These are phyloP conservation scores for Tenthredo scrophulariae DNA, from an alignment of 2,888 invertebrate species.

Conservation along the genomic window DNA sequence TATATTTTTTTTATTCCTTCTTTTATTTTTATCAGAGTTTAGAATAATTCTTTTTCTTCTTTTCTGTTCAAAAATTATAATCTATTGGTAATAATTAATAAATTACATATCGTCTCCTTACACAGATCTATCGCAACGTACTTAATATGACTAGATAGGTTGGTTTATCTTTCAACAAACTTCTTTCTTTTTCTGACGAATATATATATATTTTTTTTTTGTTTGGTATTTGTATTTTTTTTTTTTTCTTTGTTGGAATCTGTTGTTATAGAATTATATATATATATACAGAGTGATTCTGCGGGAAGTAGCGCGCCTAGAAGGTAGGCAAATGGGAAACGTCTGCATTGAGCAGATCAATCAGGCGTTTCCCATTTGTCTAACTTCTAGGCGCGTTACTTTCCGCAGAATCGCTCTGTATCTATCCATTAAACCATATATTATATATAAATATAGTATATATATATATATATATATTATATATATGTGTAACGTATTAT, in stretches of 20 bases:
- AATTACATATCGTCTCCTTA: conserved; percentile 11
- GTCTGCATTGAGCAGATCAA: too few species aligned
- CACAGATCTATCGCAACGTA: conserved; percentile 25
- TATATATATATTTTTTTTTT: too few species aligned
- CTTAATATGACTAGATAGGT: conserved; percentile 41
- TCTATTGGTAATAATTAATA: background rate
- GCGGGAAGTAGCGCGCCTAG: too few species aligned
- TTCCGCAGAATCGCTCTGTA: too few species aligned
- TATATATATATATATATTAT: too few species aligned
- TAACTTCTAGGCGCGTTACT: too few species aligned
- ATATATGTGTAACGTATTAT: background rate
- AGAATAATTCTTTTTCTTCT: background rate
- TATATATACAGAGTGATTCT: too few species aligned
- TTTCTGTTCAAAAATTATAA: background rate
- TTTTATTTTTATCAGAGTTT: background rate
- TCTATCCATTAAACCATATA: too few species aligned
- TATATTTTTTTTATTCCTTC: background rate
- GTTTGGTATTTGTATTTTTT: background rate
- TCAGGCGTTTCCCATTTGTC: too few species aligned
- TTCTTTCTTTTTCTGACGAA: too few species aligned
- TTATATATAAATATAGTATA: too few species aligned
- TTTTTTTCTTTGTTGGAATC: background rate
- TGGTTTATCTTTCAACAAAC: background rate
- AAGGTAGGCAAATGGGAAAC: too few species aligned
- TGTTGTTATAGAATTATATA: background rate